These are phyloP conservation scores for Cephalopholis sonnerati DNA, from an alignment of 2,113 vertebrate genomes.

Conservation along the genomic window DNA sequence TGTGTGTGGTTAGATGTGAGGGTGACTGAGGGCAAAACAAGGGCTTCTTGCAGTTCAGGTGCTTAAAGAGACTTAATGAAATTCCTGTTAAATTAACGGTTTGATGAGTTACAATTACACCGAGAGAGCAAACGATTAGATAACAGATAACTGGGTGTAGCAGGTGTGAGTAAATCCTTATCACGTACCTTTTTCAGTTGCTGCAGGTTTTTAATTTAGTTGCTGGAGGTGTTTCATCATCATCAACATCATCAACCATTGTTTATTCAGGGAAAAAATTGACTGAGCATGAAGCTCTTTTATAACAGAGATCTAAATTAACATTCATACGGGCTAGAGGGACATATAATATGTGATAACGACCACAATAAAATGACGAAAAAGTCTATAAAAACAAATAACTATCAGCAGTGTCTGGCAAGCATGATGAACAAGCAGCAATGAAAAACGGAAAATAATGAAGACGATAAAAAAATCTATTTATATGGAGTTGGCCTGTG, in stretches of 20 bases:
- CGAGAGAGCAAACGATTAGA: neutral
- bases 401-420: too few relatives aligned
- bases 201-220: conserved; percentile 10
- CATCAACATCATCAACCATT: too few relatives aligned
- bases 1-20: neutral
- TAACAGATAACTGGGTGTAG: neutral
- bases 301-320: too few relatives aligned
- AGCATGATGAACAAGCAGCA: too few relatives aligned
- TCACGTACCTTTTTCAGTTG: neutral
- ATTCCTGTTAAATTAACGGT: neutral
- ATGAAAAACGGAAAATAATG: too few relatives aligned
- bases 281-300: too few relatives aligned
- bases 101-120: conserved; percentile 8
- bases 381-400: too few relatives aligned
- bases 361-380: too few relatives aligned
- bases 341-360: too few relatives aligned
- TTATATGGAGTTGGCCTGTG: neutral
- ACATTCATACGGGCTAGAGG: too few relatives aligned
- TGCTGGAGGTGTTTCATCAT: neutral
- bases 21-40: neutral
- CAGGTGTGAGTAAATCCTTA: neutral
- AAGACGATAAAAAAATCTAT: too few relatives aligned
- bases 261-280: too few relatives aligned
- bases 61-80: neutral
- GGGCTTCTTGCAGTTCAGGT: neutral